Conservation (phyloP, 2,797 vertebrate species). For the Phylloscopus collybita region DNA sequence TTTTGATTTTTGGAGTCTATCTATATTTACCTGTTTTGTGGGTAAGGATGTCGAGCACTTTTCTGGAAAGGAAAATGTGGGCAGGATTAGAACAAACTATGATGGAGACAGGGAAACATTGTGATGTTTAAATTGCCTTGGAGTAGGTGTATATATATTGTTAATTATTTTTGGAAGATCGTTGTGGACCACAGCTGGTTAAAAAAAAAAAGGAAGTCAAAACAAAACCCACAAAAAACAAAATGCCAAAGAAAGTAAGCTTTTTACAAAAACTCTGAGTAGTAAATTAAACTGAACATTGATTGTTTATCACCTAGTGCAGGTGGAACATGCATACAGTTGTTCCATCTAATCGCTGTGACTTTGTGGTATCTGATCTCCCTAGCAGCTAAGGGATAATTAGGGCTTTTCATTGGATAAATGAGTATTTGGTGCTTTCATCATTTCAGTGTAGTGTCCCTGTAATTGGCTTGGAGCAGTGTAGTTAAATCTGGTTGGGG, state of each 20-base stretch:
- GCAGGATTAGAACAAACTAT: background rate
- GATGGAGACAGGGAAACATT: background rate
- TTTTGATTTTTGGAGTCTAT: background rate
- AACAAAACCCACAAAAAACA: background rate
- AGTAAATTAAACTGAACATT: background rate
- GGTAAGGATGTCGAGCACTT: background rate
- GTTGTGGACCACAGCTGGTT: background rate
- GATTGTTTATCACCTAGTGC: background rate
- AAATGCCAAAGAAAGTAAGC: background rate
- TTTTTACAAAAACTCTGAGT: background rate
- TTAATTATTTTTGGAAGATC: background rate
- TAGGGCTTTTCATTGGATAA: background rate
- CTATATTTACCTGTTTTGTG: background rate
- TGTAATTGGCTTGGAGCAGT: background rate
- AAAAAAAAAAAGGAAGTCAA: background rate
- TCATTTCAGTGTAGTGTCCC: accelerated
- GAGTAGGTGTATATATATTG: background rate
- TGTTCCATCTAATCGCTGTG: background rate
- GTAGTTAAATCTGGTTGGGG: background rate
- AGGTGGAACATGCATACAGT: accelerated
- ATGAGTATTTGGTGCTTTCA: accelerated
- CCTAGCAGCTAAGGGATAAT: background rate
- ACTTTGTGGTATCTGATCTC: background rate
- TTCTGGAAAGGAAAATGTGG: background rate
- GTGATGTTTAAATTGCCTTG: background rate